Evolutionary conservation across 2,888 invertebrate genomes (phyloP), one percentile per base, ranked within the genome.

Genomic region (Dinocampus coccinellae): DNA sequence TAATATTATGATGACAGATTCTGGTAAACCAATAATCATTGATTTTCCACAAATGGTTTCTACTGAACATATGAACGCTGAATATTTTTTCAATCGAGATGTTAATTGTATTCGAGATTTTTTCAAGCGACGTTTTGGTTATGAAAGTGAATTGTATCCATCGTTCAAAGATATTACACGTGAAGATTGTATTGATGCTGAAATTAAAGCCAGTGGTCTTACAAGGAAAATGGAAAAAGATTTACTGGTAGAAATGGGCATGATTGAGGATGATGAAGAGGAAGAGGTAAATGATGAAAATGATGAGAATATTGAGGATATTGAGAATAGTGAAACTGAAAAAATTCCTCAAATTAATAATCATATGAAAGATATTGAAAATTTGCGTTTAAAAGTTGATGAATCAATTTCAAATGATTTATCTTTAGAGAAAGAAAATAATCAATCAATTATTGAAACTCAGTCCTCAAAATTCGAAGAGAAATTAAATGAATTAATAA

Each of bases 11-110:
- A 90, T 96, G 0, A 91, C 92, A 42, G 91, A 93, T 66, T 93
- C 94, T 0, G 92, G 93, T 20, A 93, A 93, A 76, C 94, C 97
- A 0, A 89, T 97, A 61, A 89, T 99, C 78, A 98, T 99, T 75
- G 99, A 99, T 89, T 99, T 99, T 87, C 99, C 99, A 0, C 99
- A 99, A 90, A 99, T 99, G 98, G 93, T 99, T 67, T 98, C 98
- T 6, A 98, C 95, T 0, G 92, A 94, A 26, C 99, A 99, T 88
- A 84, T 90, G 42, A 97, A 99, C 88, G 99, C 98, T 57, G 92
- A 95, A 91, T 91, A 93, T 93, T 96, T 88, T 88, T 99, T 99
- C 87, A 93, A 98, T 77, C 92, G 99, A 77, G 99, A 99, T 89
- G 98, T 99, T 0, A 92, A 92, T 66, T 98, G 99, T 86, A 91